Evolutionary conservation across 2,113 vertebrate genomes (phyloP).

Genomic region (Pelusios castaneus): DNA sequence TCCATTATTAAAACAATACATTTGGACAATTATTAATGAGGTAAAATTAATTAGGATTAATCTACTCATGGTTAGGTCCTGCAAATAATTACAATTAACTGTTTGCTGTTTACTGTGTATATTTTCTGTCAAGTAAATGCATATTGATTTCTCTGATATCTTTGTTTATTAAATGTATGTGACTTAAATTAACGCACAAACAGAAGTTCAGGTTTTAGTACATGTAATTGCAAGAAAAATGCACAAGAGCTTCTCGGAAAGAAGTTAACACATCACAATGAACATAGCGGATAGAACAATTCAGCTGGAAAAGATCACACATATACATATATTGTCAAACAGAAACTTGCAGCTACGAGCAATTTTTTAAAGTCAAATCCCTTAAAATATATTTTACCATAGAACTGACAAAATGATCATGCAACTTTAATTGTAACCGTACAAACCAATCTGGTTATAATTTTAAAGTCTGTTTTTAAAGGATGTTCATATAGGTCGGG

Average conservation of each 20-base stretch:
- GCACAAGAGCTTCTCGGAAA: background rate
- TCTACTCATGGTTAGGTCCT: background rate
- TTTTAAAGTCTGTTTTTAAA: background rate
- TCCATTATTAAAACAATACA: background rate
- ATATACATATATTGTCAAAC: background rate
- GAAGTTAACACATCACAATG: background rate
- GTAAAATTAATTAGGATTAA: constrained; percentile 30
- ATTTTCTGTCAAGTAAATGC: background rate
- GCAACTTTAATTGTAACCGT: background rate
- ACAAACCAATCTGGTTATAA: background rate
- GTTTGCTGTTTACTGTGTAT: background rate
- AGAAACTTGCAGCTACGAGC: background rate
- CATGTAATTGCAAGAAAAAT: background rate
- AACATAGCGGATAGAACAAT: background rate
- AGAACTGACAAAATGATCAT: background rate
- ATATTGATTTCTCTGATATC: background rate
- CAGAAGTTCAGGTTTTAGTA: background rate
- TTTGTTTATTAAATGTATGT: constrained; percentile 25
- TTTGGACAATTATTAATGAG: constrained; percentile 18
- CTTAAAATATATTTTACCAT: background rate
- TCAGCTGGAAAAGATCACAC: background rate
- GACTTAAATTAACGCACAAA: background rate
- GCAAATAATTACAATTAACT: constrained; percentile 6
- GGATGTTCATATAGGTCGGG: background rate
- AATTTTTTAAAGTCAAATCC: background rate